These are phyloP conservation scores for Ariolimax columbianus DNA, from an alignment of 2,888 invertebrate species.

Conservation along the genomic window DNA sequence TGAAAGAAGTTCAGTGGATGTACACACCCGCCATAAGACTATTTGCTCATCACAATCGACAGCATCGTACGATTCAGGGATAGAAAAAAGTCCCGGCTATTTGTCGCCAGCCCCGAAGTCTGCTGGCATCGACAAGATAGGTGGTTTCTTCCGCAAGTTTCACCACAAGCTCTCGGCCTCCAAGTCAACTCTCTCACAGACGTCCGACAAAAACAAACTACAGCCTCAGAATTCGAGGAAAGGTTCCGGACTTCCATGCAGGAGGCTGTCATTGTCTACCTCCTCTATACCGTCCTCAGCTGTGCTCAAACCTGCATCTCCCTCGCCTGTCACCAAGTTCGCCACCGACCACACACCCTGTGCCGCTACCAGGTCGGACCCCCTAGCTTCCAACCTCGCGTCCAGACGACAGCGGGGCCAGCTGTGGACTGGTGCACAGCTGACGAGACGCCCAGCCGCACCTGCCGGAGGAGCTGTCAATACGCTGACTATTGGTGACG, in stretches of 20 bases:
- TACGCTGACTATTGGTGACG: background rate
- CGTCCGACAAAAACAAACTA: background rate
- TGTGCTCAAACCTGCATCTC: slow-evolving; percentile 18
- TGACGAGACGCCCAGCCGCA: background rate
- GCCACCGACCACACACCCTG: slow-evolving; percentile 31
- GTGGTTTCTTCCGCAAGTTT: slow-evolving; percentile 42
- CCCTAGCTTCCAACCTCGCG: background rate
- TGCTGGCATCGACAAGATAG: slow-evolving; percentile 34
- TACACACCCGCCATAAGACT: background rate
- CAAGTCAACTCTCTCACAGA: background rate
- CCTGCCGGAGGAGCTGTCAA: background rate
- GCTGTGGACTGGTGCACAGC: slow-evolving; percentile 32
- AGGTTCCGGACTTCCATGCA: background rate
- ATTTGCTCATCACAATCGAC: background rate
- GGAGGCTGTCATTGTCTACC: slow-evolving; percentile 39
- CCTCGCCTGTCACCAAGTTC: slow-evolving; percentile 9
- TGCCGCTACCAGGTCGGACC: slow-evolving; percentile 45
- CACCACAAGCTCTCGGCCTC: slow-evolving; percentile 36
- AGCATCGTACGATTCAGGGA: slow-evolving; percentile 14
- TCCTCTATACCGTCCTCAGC: slow-evolving; percentile 23
- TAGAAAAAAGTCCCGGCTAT: slow-evolving; percentile 21
- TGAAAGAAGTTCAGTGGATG: background rate
- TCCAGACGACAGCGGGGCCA: background rate
- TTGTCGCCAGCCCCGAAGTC: slow-evolving; percentile 3
- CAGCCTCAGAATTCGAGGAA: background rate